Evolutionary conservation across 2,888 invertebrate species (phyloP), one percentile per base, ranked within the genome.

Genomic region (Exocentrus adspersus): DNA sequence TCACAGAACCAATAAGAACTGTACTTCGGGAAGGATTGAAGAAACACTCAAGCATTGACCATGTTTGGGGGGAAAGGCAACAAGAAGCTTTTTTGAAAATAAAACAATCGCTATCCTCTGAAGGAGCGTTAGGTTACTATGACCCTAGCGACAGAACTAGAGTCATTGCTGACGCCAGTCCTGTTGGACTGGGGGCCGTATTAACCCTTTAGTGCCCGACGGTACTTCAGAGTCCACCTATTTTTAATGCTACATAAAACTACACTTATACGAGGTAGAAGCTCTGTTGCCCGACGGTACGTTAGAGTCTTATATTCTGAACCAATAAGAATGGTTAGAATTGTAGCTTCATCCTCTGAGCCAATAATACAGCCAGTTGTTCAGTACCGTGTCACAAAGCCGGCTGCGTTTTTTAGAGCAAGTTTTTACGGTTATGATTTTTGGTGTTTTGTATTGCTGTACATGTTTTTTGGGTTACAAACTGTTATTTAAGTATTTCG

Each of bases 1-100:
- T 60, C 7, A 69, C 69, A 30, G 54, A 70, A 68, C 48, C 68
- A 2, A 17, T 70, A n/a, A 73, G 75, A 17, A 72, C 73, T 21
- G 73, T 79, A 7, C 60, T 81, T 7, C 68, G 79, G 57, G 50
- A 56, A 3, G 68, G 80, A 7, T 61, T 78, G 14, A 71, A 70
- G 60, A 77, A 74, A 70, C 75, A n/a, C n/a, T n/a, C n/a, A n/a
- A n/a, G n/a, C n/a, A n/a, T n/a, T n/a, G 32, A 59, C 58, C 41
- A 60, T 61, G 58, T 75, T 45, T 70, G 67, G 65, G 14, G 30
- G 30, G 1, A 50, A 3, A 42, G 62, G 28, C 65, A 69, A 54
- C 24, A 52, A 10, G 28, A 48, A 24, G 37, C 62, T 5, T 62
- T 70, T 51, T 9, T 32, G 0, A 58, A 53, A 12, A 16, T 68